phyloP scores from a whole-genome alignment of 2,888 invertebrate genomes.

The Rotaria socialis region DNA sequence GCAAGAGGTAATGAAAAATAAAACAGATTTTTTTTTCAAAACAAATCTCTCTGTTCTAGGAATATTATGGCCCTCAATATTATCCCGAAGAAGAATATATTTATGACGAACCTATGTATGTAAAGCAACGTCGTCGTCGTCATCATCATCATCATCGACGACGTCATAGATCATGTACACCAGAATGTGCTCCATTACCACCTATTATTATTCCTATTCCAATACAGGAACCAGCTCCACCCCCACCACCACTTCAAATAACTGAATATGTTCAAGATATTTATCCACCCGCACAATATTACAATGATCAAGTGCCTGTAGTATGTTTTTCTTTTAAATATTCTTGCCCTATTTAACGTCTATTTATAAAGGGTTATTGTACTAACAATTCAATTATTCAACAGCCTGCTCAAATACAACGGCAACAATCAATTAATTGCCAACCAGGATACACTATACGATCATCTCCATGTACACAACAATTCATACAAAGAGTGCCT shows the following conservation, averaged over 20 bases:
- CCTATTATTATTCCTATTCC: background rate
- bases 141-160: background rate
- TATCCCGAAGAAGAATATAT: background rate
- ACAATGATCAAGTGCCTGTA: background rate
- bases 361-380: background rate
- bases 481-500: background rate
- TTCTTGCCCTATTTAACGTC: background rate
- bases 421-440: background rate
- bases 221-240: background rate
- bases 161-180: background rate
- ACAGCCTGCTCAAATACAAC: background rate
- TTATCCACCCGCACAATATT: background rate
- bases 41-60: background rate
- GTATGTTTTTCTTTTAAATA: background rate
- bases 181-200: background rate
- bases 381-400: background rate
- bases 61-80: background rate
- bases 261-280: slow-evolving; percentile 33
- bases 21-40: no score
- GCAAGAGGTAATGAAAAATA: background rate
- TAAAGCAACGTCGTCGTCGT: background rate
- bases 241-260: background rate
- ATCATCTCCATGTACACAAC: background rate
- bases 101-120: background rate
- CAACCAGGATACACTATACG: background rate